Percentiles rank a stretch among this genome's conserved stretches.
phyloP scores from a whole-genome alignment of 2,888 invertebrate genomes.

The Gasteruption jaculator region DNA sequence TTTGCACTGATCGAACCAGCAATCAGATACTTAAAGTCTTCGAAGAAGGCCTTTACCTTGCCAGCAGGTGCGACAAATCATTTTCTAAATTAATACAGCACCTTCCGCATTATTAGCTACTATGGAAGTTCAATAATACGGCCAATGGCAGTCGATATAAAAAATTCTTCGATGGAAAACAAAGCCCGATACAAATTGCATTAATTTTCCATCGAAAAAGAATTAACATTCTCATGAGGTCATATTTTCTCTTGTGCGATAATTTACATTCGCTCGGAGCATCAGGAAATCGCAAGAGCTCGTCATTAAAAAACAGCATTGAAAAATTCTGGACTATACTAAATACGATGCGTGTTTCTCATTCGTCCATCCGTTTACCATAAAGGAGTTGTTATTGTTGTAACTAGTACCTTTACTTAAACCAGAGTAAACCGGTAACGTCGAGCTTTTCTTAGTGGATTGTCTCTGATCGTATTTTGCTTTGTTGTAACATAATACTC shows the following conservation, averaged over 20 bases:
- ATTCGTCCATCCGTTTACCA: constrained; percentile 37
- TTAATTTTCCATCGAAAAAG: constrained; percentile 6
- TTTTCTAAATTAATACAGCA: background rate
- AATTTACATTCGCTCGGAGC: background rate
- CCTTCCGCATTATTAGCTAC: constrained; percentile 1
- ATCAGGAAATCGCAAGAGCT: constrained; percentile 21
- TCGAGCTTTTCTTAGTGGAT: constrained; percentile 52
- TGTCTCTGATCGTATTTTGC: constrained; percentile 68
- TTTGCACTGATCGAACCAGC: constrained; percentile 37
- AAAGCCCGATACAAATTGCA: constrained; percentile 1
- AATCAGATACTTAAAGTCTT: constrained; percentile 27
- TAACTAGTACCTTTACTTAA: constrained; percentile 27
- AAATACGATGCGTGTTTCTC: constrained; percentile 33
- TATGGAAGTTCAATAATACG: too few species aligned
- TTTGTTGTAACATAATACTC: constrained; percentile 88
- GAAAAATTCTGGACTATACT: constrained; percentile 30
- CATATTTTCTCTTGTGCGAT: too few species aligned
- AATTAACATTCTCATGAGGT: constrained; percentile 5
- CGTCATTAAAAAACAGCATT: constrained; percentile 17
- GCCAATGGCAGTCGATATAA: too few species aligned
- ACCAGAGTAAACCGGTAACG: constrained; percentile 53
- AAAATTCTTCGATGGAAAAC: too few species aligned
- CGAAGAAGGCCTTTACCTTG: constrained; percentile 22
- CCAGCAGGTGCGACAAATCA: constrained; percentile 27
- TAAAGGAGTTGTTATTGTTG: constrained; percentile 31